These are phyloP conservation scores for Bubo bubo DNA, from an alignment of 2,113 vertebrate genomes.

Conservation along the genomic window DNA sequence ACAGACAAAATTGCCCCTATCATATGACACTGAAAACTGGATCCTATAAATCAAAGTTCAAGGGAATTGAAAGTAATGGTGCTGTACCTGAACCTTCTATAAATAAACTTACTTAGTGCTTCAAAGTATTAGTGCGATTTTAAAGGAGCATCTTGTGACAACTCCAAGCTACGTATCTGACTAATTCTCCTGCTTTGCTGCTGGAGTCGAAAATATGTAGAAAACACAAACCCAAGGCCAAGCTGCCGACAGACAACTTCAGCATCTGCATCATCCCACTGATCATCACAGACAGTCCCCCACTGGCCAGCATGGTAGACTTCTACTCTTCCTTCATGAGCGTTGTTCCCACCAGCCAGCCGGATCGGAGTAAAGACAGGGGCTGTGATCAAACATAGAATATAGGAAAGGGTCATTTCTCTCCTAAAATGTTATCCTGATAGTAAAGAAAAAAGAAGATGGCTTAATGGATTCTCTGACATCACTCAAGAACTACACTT, in stretches of 20 bases:
- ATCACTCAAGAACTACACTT: background rate
- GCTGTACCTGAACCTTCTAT: background rate
- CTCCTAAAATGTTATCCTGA: background rate
- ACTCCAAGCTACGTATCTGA: background rate
- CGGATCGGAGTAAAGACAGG: constrained; percentile 76
- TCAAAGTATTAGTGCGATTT: background rate
- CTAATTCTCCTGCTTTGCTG: background rate
- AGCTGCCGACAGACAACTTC: constrained; percentile 97
- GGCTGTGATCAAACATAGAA: constrained; percentile 58
- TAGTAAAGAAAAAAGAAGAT: background rate
- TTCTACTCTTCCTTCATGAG: constrained; percentile 89
- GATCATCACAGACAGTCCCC: constrained; percentile 95
- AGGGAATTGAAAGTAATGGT: background rate
- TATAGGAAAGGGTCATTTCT: background rate
- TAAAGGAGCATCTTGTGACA: background rate
- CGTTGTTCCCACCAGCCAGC: constrained; percentile 78
- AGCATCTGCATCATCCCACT: constrained; percentile 95
- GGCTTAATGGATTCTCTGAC: background rate
- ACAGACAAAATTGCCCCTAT: background rate
- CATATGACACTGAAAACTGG: background rate
- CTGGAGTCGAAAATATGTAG: background rate
- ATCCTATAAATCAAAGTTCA: background rate
- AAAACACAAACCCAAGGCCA: constrained; percentile 85
- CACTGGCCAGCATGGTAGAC: constrained; percentile 89
- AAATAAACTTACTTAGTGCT: background rate